A percentile compares a stretch with the other conserved stretches of the same genome.
These are phyloP conservation scores for Tetragonula carbonaria DNA, from an alignment of 2,888 invertebrate species.

Conservation along the genomic window DNA sequence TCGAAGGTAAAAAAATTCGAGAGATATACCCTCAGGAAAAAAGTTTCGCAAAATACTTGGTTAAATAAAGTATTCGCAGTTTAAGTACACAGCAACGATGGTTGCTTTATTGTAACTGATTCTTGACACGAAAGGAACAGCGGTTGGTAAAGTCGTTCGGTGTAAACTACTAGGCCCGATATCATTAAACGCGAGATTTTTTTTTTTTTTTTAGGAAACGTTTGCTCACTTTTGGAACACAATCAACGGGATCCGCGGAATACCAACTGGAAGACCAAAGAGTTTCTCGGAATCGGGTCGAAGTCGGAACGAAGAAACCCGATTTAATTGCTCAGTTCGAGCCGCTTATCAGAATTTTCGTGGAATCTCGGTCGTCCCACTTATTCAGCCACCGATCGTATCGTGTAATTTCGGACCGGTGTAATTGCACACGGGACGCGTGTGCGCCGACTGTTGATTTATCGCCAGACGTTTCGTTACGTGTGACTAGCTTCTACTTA, in stretches of 20 bases:
- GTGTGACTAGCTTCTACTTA: background rate
- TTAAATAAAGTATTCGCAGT: background rate
- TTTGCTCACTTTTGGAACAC: too few species aligned
- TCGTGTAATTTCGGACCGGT: slow-evolving; percentile 56
- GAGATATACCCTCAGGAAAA: background rate
- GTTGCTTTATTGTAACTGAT: background rate
- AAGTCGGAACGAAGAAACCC: background rate
- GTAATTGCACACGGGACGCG: slow-evolving; percentile 55
- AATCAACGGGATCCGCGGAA: background rate
- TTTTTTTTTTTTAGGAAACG: too few species aligned
- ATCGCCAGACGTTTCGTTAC: slow-evolving; percentile 36
- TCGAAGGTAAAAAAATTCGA: background rate
- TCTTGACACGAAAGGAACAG: background rate
- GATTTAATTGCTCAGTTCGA: slow-evolving; percentile 54
- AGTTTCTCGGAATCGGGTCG: background rate
- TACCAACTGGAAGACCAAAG: background rate
- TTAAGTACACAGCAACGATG: background rate
- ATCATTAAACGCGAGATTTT: background rate
- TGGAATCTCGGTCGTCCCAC: slow-evolving; percentile 52
- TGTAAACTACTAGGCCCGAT: background rate
- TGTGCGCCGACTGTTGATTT: slow-evolving; percentile 40
- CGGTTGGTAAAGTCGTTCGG: background rate
- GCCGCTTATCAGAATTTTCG: slow-evolving; percentile 46
- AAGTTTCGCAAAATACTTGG: background rate
- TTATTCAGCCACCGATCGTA: slow-evolving; percentile 44